Evolutionary conservation across 37 sponge, comb jelly and placozoan species (phyloP).

Genomic region (Cladorhizidae sp.): DNA sequence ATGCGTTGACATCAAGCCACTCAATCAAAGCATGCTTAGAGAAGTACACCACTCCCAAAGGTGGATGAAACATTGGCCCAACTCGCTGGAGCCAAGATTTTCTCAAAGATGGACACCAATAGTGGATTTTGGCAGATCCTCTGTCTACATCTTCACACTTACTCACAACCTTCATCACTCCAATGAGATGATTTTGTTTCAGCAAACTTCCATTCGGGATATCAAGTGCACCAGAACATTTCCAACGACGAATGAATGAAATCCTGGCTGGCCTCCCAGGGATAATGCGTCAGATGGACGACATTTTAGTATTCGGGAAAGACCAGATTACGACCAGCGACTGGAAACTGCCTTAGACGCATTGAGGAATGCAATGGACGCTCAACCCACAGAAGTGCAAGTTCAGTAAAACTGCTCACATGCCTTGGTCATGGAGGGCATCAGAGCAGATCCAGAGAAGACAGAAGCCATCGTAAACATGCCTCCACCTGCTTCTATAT

Average conservation of each 20-base stretch:
- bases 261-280: slow-evolving; percentile 34
- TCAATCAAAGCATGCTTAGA: slow-evolving; percentile 45
- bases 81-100: slow-evolving; percentile 49
- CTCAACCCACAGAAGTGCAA: slow-evolving; percentile 49
- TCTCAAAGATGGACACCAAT: slow-evolving; percentile 59
- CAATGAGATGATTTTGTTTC: too few relatives aligned
- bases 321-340: slow-evolving; percentile 28
- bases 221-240: too few relatives aligned
- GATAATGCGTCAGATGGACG: slow-evolving; percentile 36
- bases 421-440: slow-evolving; percentile 20
- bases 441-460: slow-evolving; percentile 56
- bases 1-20: slow-evolving; percentile 64
- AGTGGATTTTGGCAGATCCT: slow-evolving; percentile 65
- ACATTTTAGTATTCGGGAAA: too few relatives aligned
- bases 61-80: slow-evolving; percentile 64
- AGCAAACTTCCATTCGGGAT: too few relatives aligned
- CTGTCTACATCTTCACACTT: slow-evolving; percentile 16
- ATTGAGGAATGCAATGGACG: slow-evolving; percentile 31
- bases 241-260: too few relatives aligned
- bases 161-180: too few relatives aligned
- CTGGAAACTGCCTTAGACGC: slow-evolving; percentile 22
- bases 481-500: background rate
- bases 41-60: slow-evolving; percentile 54
- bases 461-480: too few relatives aligned
- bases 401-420: slow-evolving; percentile 26